Base-by-base conservation (phyloP, 2,113 vertebrate genomes). In the Grammomys dolichurus region DNA sequence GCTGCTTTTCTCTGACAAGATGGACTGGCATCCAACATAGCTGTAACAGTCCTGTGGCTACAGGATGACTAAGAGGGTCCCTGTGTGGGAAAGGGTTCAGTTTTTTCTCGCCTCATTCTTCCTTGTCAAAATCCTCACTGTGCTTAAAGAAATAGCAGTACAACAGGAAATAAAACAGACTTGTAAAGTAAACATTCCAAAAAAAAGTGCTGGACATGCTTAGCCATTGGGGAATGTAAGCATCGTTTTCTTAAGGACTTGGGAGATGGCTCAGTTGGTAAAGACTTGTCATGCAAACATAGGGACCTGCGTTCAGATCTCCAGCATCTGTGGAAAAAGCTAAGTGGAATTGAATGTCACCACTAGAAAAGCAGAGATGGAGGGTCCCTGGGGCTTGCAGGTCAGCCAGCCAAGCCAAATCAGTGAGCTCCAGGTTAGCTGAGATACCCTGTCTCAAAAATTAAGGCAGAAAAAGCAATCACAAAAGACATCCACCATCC, bases 81-180 rank as follows among this genome's bases (percentile, higher is more conserved):
- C 28, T 65, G 20, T 90, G 36, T 58, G 33, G 87, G 70, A 86
- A 89, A 28, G 22, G 54, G 51, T 58, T 95, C 31, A 20, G 17
- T 51, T 89, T 69, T 72, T 5, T 75, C 54, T 73, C 40, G 26
- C 84, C 58, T 95, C 33, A 11, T 88, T 70, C 73, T 76, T 86
- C 48, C 48, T 70, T 36, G 24, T 40, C 51, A 26, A 87, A 65
- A 93, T 92, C 91, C 72, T 96, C n/a, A 11, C 87, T 65, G 54
- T 43, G 78, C 19, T 70, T 51, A 51, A 60, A 33, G 11, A 75
- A 80, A 81, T 7, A n/a, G 65, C 46, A 48, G 60, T 56, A 81
- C 33, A 73, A 76, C 87, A 43, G 26, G 65, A 73, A 67, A 51
- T 43, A 46, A 28, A 65, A 46, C 58, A 43, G 82, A 16, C 28